Base-by-base conservation (phyloP, 2,113 vertebrate species). In the Lethenteron reissneri region DNA sequence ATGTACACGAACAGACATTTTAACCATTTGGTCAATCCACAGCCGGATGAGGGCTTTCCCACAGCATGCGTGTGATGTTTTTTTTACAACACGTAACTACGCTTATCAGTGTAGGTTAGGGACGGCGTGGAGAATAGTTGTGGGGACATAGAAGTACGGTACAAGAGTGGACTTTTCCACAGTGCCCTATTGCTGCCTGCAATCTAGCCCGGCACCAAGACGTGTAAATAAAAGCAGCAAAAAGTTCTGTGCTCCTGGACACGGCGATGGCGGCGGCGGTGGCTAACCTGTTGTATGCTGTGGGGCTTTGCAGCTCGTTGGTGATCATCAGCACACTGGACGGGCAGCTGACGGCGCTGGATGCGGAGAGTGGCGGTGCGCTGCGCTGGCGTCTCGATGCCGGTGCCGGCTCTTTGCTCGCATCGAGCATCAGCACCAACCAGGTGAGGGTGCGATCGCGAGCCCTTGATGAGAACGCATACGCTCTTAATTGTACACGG, bases 351-450 rank as follows among this genome's bases (percentile, higher is more conserved):
- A 84, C 88, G 2, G 94, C 94, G 2, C 79, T 99, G 82, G 94
- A 99, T 76, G 88, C 91, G 72, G 85, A 94, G 75, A 89, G 95
- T 73, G 83, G 80, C 72, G 94, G 94, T 58, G 83, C 83, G 75
- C 92, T 96, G 75, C 90, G 90, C 75, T 99, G 94, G 94, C 91
- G 97, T 77, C 82, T 99, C 73, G 92, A 99, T 15, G 85, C 94
- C n/a, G 88, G 87, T 64, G 94, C 94, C 0, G 92, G 92, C 58
- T 86, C 89, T 76, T 82, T 99, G 75, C 86, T 99, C 73, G 92
- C 91, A 19, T 92, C 92, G 78, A 96, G 89, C 74, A 87, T 97
- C 73, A 95, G 91, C 82, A 97, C 95, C 78, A 90, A 89, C 69
- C 92, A 95, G 91, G 94, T 99, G 41, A 41, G 41, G 2, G 41